Evolutionary conservation across 2,797 vertebrate genomes (phyloP), one percentile per base, ranked within the genome.

Genomic region (Enteromius radiatus): DNA sequence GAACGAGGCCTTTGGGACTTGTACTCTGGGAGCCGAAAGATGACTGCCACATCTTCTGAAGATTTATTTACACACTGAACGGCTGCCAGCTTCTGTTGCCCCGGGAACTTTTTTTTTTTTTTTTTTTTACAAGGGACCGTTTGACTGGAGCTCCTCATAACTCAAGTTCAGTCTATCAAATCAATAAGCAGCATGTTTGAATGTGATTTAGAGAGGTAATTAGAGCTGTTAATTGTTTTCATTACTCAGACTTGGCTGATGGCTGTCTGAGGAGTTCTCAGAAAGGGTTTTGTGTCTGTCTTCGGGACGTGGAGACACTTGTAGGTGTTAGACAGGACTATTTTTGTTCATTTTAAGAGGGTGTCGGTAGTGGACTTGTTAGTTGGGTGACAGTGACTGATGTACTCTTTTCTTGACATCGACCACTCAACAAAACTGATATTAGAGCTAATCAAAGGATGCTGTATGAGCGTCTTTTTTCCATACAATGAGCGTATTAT

Each of bases 121-220:
- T 78, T 87, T 84, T 78, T 71, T 82, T 73, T 73, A 86, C 65
- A 83, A 85, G 74, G 26, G 38, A 21, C 76, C 23, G 23, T 81
- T 69, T 68, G 26, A 73, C 54, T 52, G 33, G 38, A 83, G 54
- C 52, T 65, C 33, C 71, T 76, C 71, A 45, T 86, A 83, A 83
- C 70, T 81, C n/a, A 70, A 38, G 59, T 75, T 85, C 84, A 73
- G 76, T 86, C 84, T 70, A 86, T 87, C 82, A 86, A 86, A 84
- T 82, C 79, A 19, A 61, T 38, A 61, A 65, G 47, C 76, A 68
- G n/a, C 71, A 36, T 73, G 47, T 87, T 86, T 84, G 65, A 84
- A 36, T 31, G 79, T 86, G 84, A 87, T 87, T 84, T 87, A 85
- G 70, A 61, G 70, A 54, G 12, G 75, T 84, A 87, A 87, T 87